Conservation (phyloP, 1,140 invertebrate genomes). For the Listronotus oregonensis region DNA sequence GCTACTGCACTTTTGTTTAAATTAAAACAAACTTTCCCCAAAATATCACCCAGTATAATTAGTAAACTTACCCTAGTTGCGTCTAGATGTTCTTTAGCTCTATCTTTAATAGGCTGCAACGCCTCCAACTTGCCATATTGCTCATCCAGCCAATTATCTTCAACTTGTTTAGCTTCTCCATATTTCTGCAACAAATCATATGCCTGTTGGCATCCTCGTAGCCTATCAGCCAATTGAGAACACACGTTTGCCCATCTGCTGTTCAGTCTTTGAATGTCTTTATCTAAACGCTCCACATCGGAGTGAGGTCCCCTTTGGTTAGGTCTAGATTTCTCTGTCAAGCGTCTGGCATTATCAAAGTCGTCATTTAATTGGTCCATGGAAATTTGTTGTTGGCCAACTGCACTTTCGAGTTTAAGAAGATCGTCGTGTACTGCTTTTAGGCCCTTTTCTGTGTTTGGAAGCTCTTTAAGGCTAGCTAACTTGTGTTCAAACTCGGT, state of each 20-base stretch:
- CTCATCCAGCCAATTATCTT: constrained; percentile 86
- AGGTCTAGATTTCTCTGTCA: constrained; percentile 84
- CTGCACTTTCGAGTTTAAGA: constrained; percentile 77
- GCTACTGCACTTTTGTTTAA: neutral
- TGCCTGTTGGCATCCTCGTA: constrained; percentile 84
- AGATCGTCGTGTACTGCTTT: constrained; percentile 73
- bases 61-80: constrained; percentile 72
- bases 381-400: constrained; percentile 81
- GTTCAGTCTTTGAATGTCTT: constrained; percentile 86
- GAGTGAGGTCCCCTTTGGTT: constrained; percentile 68
- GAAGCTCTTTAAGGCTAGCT: constrained; percentile 80
- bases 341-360: constrained; percentile 79
- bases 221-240: constrained; percentile 86
- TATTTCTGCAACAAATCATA: constrained; percentile 86
- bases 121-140: constrained; percentile 75
- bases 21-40: neutral
- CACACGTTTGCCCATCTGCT: constrained; percentile 90
- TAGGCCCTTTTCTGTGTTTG: constrained; percentile 78
- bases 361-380: constrained; percentile 92
- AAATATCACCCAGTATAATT: neutral
- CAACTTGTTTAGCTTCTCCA: constrained; percentile 81
- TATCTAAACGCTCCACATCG: constrained; percentile 93
- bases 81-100: constrained; percentile 75
- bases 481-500: constrained; percentile 92
- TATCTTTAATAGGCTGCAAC: constrained; percentile 70